Percentiles rank a stretch among this genome's conserved stretches.
phyloP scores from a whole-genome alignment of 2,113 vertebrate species.

The Pyrgilauda ruficollis region DNA sequence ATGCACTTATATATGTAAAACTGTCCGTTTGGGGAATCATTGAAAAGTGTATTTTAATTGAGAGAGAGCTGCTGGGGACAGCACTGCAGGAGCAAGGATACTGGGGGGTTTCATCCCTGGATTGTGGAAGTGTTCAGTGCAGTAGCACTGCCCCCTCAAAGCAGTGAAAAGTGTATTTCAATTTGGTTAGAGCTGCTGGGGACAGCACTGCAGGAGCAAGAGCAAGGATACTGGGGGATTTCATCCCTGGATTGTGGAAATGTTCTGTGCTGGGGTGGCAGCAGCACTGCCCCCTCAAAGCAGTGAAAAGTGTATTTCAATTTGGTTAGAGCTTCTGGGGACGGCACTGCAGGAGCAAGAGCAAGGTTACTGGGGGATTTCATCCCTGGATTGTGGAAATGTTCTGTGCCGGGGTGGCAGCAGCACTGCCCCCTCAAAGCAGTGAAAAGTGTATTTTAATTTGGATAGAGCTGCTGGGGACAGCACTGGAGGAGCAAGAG shows the following conservation, averaged over 20 bases:
- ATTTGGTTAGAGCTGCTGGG: no score
- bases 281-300: no score
- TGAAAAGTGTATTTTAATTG: fast-evolving
- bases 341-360: not conserved
- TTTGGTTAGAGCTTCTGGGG: fast-evolving
- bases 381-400: not conserved
- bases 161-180: no score
- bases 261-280: not conserved
- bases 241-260: fast-evolving
- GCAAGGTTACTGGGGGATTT: no score
- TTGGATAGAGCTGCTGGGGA: fast-evolving
- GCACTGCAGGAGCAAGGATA: not conserved
- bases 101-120: not conserved
- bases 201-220: not conserved
- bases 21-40: fast-evolving
- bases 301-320: not conserved
- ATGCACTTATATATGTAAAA: fast-evolving
- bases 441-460: not conserved
- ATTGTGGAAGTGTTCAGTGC: not conserved
- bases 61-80: not conserved
- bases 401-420: no score
- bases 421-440: no score
- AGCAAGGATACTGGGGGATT: no score
- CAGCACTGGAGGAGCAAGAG: not conserved
- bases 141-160: no score